Base-by-base conservation (phyloP, 2,888 invertebrate species). In the Nymphalis urticae region DNA sequence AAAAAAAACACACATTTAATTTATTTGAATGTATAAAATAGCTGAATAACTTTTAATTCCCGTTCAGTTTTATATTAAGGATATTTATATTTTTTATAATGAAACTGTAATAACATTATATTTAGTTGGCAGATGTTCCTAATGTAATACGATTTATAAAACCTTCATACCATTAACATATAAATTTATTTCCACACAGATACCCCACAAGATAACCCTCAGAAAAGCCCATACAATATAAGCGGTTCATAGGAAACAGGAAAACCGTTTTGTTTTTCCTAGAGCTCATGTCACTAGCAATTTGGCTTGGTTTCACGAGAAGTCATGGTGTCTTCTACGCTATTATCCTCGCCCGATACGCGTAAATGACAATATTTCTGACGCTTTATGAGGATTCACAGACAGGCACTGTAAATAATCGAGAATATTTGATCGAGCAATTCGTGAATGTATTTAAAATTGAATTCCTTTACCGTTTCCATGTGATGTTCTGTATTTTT, bases 231-330 rank as follows among this genome's bases (percentile, higher is more conserved):
- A 62, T 64, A 70, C 64, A 69, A 60, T 58, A 69, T 69, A 73
- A 61, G 68, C 64, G 67, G 51, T 72, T 72, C 68, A 68, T 60
- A 67, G 50, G 61, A 64, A 69, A 68, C 68, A 68, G 65, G 61
- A 69, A 68, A 65, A 71, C 48, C 59, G 71, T 54, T 73, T 71
- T 73, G 71, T 67, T 76, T 72, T 70, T 68, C 71, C 58, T 61
- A 48, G 54, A 71, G 69, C 71, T 71, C 69, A 68, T 74, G 76
- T 75, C 76, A 73, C 72, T 72, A 47, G 69, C 75, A 73, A 75
- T 77, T 77, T 75, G 70, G 72, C 69, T 71, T 73, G 70, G 71
- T 74, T 73, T 72, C 72, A 73, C 73, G 72, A 74, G 68, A 75
- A 72, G 70, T 76, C 71, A 70, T 70, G 71, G 72, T 71, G 70